Evolutionary conservation across 2,797 vertebrate species (phyloP), one percentile per base, ranked within the genome.

Genomic region (Tokudaia tokunoshimensis): DNA sequence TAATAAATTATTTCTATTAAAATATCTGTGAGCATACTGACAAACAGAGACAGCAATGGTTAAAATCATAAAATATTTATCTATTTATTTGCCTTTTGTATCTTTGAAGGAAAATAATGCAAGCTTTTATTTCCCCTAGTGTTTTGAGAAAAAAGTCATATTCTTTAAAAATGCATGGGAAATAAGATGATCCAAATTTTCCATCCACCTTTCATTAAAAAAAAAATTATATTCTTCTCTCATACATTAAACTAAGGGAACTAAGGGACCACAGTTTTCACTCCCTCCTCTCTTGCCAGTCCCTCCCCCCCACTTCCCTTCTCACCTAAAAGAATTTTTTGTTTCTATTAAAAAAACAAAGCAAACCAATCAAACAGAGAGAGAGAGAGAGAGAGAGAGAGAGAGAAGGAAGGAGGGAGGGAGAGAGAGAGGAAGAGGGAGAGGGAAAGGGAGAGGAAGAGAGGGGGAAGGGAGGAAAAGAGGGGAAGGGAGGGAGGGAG

Each of bases 61-160:
- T 81, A 22, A 81, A 67, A 44, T 2, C 6, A 31, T 74, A 31
- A 94, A 81, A 34, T 92, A 61, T 26, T 17, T 10, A 72, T 34
- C 3, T 24, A 11, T 80, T 55, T 81, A 37, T 41, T 44, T 31
- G 29, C 12, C 29, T 78, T 74, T 89, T 76, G 7, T 81, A n/a
- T 22, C 90, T 57, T 63, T 79, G 14, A 93, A 95, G 78, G 37
- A 96, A 93, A 12, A 88, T n/a, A 85, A 91, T 89, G 6, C 10
- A 44, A 81, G 1, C 3, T 75, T 91, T 91, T 3, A n/a, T 50
- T 80, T 96, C 84, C 65, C 9, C 75, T 94, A 52, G 34, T 52
- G 85, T 74, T 78, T 81, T 70, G 22, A 76, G 65, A 10, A 89
- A 31, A 92, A 55, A 80, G 10, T 22, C 19, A 63, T 3, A 17